Evolutionary conservation across 2,113 vertebrate species (phyloP).

Genomic region (Microcebus tavaratra): DNA sequence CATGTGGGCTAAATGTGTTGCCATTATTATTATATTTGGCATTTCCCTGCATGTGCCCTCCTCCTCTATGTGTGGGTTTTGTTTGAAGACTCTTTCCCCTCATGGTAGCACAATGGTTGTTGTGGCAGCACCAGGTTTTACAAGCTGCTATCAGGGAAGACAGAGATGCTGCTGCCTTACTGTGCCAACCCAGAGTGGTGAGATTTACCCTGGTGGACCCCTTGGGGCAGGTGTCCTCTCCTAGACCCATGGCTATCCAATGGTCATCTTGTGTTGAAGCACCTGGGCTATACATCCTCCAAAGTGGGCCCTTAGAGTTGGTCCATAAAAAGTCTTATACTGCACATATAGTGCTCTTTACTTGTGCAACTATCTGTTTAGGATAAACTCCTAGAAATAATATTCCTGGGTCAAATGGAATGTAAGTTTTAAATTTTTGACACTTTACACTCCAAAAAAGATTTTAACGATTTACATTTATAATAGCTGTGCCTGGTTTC

Average conservation of each 20-base stretch:
- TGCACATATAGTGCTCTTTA: background rate
- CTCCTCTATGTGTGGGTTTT: background rate
- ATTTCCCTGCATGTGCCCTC: background rate
- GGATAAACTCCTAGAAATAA: background rate
- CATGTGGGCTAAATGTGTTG: background rate
- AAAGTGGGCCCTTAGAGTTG: background rate
- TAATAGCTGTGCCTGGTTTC: background rate
- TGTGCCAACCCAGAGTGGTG: rapidly evolving
- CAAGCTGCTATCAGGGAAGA: background rate
- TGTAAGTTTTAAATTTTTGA: background rate
- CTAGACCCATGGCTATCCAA: background rate
- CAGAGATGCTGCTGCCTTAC: background rate
- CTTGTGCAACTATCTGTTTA: background rate
- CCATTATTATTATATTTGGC: background rate
- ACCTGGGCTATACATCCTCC: background rate
- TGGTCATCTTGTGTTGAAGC: background rate
- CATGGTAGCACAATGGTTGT: background rate
- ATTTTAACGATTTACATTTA: background rate
- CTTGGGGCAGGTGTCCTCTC: background rate
- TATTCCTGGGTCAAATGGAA: background rate
- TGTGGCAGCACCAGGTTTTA: background rate
- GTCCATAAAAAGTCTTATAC: background rate
- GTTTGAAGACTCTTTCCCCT: background rate
- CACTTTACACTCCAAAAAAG: background rate
- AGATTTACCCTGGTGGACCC: background rate